Conservation (phyloP, 2,888 invertebrate species). For the Halictus ligatus region DNA sequence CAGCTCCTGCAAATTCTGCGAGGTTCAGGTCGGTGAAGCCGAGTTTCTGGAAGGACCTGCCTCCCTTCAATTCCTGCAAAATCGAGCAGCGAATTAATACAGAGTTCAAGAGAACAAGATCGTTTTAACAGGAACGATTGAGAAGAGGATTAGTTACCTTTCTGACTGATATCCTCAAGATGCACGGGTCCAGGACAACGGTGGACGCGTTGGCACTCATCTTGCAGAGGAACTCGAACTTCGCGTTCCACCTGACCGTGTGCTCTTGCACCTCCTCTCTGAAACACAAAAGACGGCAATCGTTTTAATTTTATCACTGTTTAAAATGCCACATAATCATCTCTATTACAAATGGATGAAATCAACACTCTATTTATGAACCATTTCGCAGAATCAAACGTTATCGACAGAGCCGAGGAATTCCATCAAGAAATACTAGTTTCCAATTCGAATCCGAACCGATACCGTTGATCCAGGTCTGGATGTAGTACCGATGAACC, state of each 20-base stretch:
- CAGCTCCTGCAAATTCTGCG: constrained; percentile 98
- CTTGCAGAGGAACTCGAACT: constrained; percentile 97
- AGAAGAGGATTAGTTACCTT: constrained; percentile 87
- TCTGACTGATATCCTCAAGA: constrained; percentile 96
- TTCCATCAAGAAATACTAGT: constrained; percentile 20
- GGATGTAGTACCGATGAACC: constrained; percentile 30
- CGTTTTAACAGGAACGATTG: not conserved
- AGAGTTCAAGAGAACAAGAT: no score
- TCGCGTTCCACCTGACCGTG: constrained; percentile 96
- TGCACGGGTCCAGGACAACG: constrained; percentile 96
- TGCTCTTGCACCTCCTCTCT: constrained; percentile 98
- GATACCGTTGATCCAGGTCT: constrained; percentile 24
- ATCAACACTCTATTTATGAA: not conserved
- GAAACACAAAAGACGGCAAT: constrained; percentile 72
- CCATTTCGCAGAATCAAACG: not conserved
- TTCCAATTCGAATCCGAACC: constrained; percentile 15
- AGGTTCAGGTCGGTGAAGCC: constrained; percentile 99
- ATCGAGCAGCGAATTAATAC: not conserved
- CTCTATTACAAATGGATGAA: not conserved
- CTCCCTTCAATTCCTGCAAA: constrained; percentile 89
- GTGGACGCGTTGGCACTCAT: constrained; percentile 98
- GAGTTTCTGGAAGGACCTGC: constrained; percentile 96
- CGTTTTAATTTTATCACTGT: not conserved
- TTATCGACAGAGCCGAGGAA: not conserved
- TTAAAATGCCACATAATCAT: not conserved